Evolutionary conservation across 1,140 invertebrate species (phyloP), one percentile per base, ranked within the genome.

Genomic region (Parapsyche elsis): DNA sequence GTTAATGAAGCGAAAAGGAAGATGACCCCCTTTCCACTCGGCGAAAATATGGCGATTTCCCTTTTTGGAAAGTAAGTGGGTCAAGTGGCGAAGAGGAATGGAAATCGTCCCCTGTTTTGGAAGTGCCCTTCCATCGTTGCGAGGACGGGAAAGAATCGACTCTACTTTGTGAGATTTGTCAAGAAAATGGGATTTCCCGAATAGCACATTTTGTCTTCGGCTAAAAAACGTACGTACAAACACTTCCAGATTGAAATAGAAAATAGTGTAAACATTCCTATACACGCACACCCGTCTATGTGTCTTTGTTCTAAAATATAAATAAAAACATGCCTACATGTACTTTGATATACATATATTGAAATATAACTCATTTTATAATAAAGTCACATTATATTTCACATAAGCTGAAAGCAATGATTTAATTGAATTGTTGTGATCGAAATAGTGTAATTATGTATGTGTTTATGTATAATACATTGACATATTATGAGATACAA

Each of bases 11-110:
- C 71, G 71, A 10, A 73, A 23, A 16, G 14, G 67, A 16, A 16
- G 71, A 73, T 46, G 71, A 73, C 10, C 71, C 46, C 71, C 49
- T 53, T 16, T 16, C 12, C 16, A 14, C 16, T 16, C 10, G 4
- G 2, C 24, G 38, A 73, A 73, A 73, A 73, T 73, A 73, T 73
- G 71, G 38, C 38, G 46, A 73, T 67, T 67, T 67, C 21, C 64
- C 64, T 10, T 12, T 24, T 23, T 10, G 23, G 21, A 61, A 67
- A 26, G 24, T 67, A 73, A 46, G 0, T 73, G 71, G 71, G 71
- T 73, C 71, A 73, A 73, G 71, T 73, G 71, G 24, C 5, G 21
- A 67, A 30, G 61, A 67, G 10, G 38, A n/a, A 73, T 73, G 71
- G 23, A 73, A 73, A 46, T 71, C 67, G 38, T 23, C 14, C 7